A percentile compares a stretch with the other conserved stretches of the same genome.
Conservation (phyloP, 2,888 invertebrate genomes). For the Volucella zonaria region DNA sequence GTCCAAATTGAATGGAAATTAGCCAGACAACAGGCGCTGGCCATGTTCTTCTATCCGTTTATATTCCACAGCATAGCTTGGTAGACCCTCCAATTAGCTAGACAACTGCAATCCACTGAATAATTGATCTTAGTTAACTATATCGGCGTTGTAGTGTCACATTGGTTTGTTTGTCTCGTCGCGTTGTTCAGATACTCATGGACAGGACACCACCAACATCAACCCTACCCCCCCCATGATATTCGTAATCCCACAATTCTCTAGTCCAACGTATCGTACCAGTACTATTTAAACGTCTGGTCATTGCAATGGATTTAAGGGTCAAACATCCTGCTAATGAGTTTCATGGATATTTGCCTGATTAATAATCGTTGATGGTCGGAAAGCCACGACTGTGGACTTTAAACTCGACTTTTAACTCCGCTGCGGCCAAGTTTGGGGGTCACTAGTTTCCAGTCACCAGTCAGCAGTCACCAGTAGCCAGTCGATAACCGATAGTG, state of each 20-base stretch:
- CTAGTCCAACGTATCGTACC: constrained; percentile 38
- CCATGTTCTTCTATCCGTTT: background rate
- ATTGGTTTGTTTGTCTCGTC: constrained; percentile 44
- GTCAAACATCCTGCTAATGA: constrained; percentile 26
- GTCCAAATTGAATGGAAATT: constrained; percentile 67
- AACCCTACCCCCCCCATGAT: background rate
- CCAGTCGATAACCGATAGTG: no score
- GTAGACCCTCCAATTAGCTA: constrained; percentile 62
- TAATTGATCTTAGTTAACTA: constrained; percentile 73
- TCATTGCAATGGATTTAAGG: constrained; percentile 18
- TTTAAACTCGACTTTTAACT: constrained; percentile 62
- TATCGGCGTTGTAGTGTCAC: constrained; percentile 60
- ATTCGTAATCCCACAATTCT: constrained; percentile 28
- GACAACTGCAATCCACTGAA: constrained; percentile 58
- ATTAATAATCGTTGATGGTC: constrained; percentile 63
- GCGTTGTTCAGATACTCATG: constrained; percentile 37
- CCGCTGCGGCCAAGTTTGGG: constrained; percentile 10
- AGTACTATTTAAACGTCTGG: background rate
- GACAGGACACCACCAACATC: constrained; percentile 10
- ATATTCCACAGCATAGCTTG: background rate
- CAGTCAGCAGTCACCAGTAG: no score
- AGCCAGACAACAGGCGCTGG: constrained; percentile 34
- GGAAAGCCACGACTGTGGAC: constrained; percentile 55
- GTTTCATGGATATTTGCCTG: constrained; percentile 38
- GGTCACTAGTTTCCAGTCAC: no score